Evolutionary conservation across 2,113 vertebrate genomes (phyloP).

Genomic region (Scartelaos histophorus): DNA sequence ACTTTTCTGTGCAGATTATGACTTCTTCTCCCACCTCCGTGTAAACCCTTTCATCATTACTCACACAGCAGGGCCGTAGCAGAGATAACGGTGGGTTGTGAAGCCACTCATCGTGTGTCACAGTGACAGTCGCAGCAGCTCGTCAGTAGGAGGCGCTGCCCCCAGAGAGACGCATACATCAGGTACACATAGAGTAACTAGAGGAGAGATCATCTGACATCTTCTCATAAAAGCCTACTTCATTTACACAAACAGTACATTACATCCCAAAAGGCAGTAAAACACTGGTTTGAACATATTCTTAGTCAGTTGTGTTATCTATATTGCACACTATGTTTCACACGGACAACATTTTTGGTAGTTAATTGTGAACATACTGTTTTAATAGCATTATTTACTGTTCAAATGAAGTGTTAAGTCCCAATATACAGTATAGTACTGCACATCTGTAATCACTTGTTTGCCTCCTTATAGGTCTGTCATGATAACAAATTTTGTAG

Average conservation of each 20-base stretch:
- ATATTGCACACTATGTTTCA: too few relatives aligned
- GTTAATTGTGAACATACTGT: too few relatives aligned
- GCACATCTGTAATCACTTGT: too few relatives aligned
- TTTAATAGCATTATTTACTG: too few relatives aligned
- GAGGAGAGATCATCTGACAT: conserved; percentile 32
- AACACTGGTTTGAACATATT: not conserved
- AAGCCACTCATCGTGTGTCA: conserved; percentile 55
- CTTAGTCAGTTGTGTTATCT: too few relatives aligned
- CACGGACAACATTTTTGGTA: too few relatives aligned
- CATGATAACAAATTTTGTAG: too few relatives aligned
- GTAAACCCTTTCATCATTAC: conserved; percentile 48
- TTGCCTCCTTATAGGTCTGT: too few relatives aligned
- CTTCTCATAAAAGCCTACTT: conserved; percentile 19
- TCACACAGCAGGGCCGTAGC: conserved; percentile 17
- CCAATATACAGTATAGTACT: too few relatives aligned
- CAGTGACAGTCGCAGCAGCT: conserved; percentile 58
- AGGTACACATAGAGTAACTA: conserved; percentile 24
- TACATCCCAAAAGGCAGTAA: conserved; percentile 4
- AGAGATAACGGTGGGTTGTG: conserved; percentile 58
- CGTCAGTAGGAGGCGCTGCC: conserved; percentile 10
- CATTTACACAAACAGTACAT: conserved; percentile 10
- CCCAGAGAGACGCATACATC: conserved; percentile 25
- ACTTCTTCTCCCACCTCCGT: not conserved
- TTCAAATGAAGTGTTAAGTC: too few relatives aligned
- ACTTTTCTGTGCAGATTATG: not conserved